Evolutionary conservation across 2,888 invertebrate genomes (phyloP).

Genomic region (Harpagoxenus sublaevis): DNA sequence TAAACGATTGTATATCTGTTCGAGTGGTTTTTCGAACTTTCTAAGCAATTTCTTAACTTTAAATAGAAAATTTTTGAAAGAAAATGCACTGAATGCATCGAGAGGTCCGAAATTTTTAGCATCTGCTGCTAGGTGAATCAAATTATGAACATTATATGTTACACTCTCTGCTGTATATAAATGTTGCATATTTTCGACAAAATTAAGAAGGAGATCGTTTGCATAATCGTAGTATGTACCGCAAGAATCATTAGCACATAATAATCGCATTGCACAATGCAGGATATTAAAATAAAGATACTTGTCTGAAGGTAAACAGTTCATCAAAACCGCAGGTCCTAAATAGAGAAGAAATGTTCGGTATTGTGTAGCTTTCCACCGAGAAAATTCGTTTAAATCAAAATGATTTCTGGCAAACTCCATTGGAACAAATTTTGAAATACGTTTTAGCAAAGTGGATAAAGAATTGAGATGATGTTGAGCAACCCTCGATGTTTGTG

Average conservation of each 20-base stretch:
- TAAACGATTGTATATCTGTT: not conserved
- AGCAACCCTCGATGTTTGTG: not conserved
- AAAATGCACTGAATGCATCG: not conserved
- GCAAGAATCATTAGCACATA: not conserved
- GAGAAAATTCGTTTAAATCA: not conserved
- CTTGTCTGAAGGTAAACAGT: not conserved
- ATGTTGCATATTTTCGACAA: not conserved
- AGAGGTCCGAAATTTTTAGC: not conserved
- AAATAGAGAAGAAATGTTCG: not conserved
- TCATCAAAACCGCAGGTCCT: not conserved
- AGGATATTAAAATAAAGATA: not conserved
- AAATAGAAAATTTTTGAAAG: not conserved
- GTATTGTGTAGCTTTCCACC: not conserved
- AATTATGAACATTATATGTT: not conserved
- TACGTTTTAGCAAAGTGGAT: not conserved
- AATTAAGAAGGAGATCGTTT: not conserved
- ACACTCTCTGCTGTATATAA: not conserved
- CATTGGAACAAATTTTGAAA: not conserved
- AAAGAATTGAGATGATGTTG: not conserved
- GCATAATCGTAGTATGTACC: not conserved
- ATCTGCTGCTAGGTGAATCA: not conserved
- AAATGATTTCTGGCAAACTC: not conserved
- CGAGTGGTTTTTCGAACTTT: not conserved
- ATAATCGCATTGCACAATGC: not conserved
- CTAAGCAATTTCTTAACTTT: not conserved